phyloP scores from a whole-genome alignment of 2,797 vertebrate species.

The Stomatorhinus walkeri region DNA sequence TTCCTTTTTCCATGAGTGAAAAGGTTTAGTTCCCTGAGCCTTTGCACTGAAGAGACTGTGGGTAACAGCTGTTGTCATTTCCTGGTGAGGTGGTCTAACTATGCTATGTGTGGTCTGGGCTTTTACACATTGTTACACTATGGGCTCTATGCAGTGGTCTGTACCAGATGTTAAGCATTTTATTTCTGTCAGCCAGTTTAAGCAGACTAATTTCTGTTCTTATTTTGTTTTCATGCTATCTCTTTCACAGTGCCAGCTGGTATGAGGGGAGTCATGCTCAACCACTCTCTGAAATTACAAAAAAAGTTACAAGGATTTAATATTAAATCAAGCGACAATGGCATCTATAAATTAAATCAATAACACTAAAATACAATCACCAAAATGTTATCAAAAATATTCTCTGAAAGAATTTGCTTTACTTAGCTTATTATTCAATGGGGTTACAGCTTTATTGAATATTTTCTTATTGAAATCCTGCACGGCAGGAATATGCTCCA shows the following conservation, averaged over 20 bases:
- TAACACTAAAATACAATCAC: background rate
- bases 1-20: background rate
- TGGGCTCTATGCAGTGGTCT: background rate
- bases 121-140: background rate
- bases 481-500: background rate
- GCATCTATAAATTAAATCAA: background rate
- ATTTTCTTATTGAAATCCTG: background rate
- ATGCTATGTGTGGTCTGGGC: background rate
- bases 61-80: background rate
- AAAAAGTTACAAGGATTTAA: background rate
- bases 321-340: background rate
- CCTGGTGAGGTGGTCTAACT: background rate
- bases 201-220: background rate
- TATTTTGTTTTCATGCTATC: background rate
- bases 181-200: background rate
- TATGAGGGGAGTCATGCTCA: background rate
- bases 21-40: background rate
- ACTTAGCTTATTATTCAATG: background rate
- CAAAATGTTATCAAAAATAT: background rate
- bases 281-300: background rate
- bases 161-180: background rate
- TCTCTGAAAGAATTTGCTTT: background rate
- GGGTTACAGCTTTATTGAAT: background rate
- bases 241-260: background rate
- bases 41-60: background rate